Conservation (phyloP, 2,888 invertebrate species). For the Diarsia mendica region DNA sequence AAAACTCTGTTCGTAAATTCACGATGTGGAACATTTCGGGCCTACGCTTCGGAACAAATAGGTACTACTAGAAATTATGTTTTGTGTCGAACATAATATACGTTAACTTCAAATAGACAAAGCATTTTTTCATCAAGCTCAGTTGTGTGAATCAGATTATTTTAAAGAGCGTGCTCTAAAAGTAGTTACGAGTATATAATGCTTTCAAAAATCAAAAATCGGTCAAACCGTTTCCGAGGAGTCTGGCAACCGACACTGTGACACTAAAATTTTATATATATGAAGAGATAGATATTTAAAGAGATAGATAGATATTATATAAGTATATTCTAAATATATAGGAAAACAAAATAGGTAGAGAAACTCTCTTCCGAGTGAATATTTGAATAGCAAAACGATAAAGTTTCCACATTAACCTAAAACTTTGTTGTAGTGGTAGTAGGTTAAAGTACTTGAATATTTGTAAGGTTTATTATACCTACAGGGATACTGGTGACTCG, state of each 20-base stretch:
- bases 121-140: conserved; percentile 23
- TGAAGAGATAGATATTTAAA: no score
- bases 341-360: background rate
- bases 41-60: conserved; percentile 46
- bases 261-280: no score
- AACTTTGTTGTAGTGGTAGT: background rate
- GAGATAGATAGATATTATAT: no score
- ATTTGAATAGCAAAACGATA: conserved; percentile 17
- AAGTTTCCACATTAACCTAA: background rate
- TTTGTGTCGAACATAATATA: conserved; percentile 38
- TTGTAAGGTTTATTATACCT: background rate
- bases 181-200: conserved; percentile 5
- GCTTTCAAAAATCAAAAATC: no score
- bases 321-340: no score
- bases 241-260: no score
- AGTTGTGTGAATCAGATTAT: conserved; percentile 14
- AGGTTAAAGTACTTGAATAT: background rate
- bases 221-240: no score
- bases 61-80: conserved; percentile 51
- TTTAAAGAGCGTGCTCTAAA: conserved; percentile 12
- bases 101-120: conserved; percentile 29
- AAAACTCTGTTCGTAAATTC: conserved; percentile 51
- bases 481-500: no score
- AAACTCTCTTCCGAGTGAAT: background rate
- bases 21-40: conserved; percentile 40